Evolutionary conservation across 1,140 invertebrate genomes (phyloP).

Genomic region (Drosophila busckii): DNA sequence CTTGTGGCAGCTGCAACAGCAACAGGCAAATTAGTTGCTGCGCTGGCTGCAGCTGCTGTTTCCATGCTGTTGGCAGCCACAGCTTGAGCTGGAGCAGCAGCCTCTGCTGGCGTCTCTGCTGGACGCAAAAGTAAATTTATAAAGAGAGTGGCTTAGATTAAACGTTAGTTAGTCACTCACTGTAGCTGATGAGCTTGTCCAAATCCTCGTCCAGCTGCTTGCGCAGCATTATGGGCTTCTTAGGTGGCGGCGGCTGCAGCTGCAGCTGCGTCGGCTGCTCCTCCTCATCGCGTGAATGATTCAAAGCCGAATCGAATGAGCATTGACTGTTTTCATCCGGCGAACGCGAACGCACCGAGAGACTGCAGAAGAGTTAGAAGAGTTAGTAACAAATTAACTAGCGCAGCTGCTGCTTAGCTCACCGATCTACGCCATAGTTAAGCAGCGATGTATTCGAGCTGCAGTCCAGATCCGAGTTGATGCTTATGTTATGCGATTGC

Average conservation of each 20-base stretch:
- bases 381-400: background rate
- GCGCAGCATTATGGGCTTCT: slow-evolving; percentile 7
- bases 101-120: slow-evolving; percentile 9
- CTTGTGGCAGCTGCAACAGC: background rate
- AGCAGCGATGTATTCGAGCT: slow-evolving; percentile 79
- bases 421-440: slow-evolving; percentile 82
- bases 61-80: slow-evolving; percentile 12
- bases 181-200: slow-evolving; percentile 57
- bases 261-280: slow-evolving; percentile 70
- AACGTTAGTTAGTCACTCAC: slow-evolving; percentile 42
- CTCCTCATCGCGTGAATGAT: slow-evolving; percentile 89
- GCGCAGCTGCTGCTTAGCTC: slow-evolving; percentile 8
- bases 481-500: slow-evolving; percentile 63
- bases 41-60: slow-evolving; percentile 15
- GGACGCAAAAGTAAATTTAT: slow-evolving; percentile 4
- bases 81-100: slow-evolving; percentile 3
- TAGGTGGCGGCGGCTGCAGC: slow-evolving; percentile 26
- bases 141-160: slow-evolving; percentile 8
- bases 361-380: slow-evolving; percentile 55
- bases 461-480: slow-evolving; percentile 80
- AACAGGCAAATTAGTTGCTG: background rate
- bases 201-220: slow-evolving; percentile 34
- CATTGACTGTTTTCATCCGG: slow-evolving; percentile 87
- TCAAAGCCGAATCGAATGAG: slow-evolving; percentile 90
- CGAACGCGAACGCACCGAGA: slow-evolving; percentile 83